phyloP scores from a whole-genome alignment of 2,888 invertebrate genomes.

The Xanthia togata region DNA sequence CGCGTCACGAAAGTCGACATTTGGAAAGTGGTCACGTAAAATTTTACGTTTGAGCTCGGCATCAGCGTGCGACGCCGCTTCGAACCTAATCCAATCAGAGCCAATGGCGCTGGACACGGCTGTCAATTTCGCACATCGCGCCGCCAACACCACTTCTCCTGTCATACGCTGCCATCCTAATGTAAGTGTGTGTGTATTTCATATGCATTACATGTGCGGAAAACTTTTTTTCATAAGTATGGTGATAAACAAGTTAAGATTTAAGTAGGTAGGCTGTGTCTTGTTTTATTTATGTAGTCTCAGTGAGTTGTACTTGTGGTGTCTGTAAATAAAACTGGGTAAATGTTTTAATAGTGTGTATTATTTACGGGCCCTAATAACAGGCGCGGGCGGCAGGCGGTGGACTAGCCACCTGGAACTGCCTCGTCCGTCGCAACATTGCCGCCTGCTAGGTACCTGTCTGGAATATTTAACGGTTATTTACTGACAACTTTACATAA shows the following conservation, averaged over 20 bases:
- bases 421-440: constrained; percentile 63
- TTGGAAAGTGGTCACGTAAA: constrained; percentile 90
- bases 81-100: constrained; percentile 89
- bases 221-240: constrained; percentile 10
- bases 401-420: constrained; percentile 67
- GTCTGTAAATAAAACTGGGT: constrained; percentile 84
- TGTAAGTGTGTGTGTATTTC: constrained; percentile 52
- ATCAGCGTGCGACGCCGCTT: constrained; percentile 85
- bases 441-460: constrained; percentile 76
- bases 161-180: constrained; percentile 62
- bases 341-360: constrained; percentile 83
- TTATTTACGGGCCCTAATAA: constrained; percentile 89
- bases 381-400: constrained; percentile 68
- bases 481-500: constrained; percentile 75
- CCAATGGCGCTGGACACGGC: constrained; percentile 84
- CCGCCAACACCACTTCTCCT: constrained; percentile 66
- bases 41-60: constrained; percentile 88
- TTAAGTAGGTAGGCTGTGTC: constrained; percentile 57
- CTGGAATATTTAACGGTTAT: constrained; percentile 84
- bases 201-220: constrained; percentile 50
- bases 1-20: constrained; percentile 84
- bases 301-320: constrained; percentile 78
- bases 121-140: constrained; percentile 84
- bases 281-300: constrained; percentile 71
- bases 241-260: constrained; percentile 42